Percentiles rank a stretch among this genome's conserved stretches.
Evolutionary conservation across 2,113 vertebrate genomes (phyloP).

Genomic region (Nothocercus nigrocapillus): DNA sequence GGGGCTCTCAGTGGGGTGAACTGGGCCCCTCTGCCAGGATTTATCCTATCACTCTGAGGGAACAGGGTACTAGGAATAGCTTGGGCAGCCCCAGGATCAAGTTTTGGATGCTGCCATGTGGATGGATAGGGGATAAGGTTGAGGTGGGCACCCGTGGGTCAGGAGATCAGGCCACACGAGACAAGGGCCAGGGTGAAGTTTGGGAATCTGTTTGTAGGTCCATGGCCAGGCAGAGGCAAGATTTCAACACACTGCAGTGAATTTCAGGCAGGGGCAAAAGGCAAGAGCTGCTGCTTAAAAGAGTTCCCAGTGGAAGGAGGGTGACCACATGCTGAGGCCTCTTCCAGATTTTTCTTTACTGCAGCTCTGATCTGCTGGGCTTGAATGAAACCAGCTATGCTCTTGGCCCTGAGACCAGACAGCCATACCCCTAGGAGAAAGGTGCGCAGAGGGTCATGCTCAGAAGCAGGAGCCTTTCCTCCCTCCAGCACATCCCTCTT

Average conservation of each 20-base stretch:
- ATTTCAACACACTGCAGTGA: neutral
- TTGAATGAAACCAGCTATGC: neutral
- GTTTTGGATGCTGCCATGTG: accelerated
- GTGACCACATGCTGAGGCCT: neutral
- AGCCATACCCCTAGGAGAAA: neutral
- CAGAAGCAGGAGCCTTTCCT: neutral
- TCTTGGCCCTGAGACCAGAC: neutral
- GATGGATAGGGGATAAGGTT: neutral
- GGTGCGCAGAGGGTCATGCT: neutral
- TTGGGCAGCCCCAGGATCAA: neutral
- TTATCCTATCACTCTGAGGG: neutral
- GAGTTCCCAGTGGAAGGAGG: neutral
- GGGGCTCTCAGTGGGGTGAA: neutral
- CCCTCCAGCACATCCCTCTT: neutral
- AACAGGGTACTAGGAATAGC: accelerated
- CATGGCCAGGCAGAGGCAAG: neutral
- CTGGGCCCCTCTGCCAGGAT: neutral
- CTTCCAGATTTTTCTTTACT: neutral
- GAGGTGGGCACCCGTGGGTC: neutral
- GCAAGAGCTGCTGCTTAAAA: neutral
- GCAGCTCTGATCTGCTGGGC: neutral
- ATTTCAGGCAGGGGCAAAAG: neutral
- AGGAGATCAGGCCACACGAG: neutral
- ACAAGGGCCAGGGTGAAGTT: no score
- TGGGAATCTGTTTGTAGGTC: no score